These are phyloP conservation scores for Chromobotia macracanthus DNA, from an alignment of 2,797 vertebrate genomes.

Conservation along the genomic window DNA sequence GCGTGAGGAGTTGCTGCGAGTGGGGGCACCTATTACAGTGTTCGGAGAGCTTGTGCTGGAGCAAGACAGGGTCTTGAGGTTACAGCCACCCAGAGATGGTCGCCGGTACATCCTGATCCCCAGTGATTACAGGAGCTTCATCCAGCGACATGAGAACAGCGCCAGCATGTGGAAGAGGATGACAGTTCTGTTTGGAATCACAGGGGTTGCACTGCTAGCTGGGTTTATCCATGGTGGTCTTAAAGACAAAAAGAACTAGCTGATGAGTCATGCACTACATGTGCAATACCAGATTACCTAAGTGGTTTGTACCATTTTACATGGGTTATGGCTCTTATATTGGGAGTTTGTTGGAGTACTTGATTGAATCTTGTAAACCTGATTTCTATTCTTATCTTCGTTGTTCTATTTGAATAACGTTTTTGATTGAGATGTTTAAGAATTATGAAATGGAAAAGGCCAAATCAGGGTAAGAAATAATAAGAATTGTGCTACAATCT, in stretches of 20 bases:
- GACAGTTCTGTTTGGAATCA: slow-evolving; percentile 64
- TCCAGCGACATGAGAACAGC: slow-evolving; percentile 70
- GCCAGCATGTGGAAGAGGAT: slow-evolving; percentile 73
- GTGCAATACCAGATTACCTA: background rate
- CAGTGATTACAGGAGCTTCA: slow-evolving; percentile 70
- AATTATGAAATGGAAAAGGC: background rate
- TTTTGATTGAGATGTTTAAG: background rate
- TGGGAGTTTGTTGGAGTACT: background rate
- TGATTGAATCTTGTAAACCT: background rate
- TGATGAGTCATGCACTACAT: background rate
- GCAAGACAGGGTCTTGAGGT: slow-evolving; percentile 65
- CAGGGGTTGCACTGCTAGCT: slow-evolving; percentile 66
- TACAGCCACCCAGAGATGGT: slow-evolving; percentile 72
- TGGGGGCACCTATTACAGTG: slow-evolving; percentile 71
- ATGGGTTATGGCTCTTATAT: background rate
- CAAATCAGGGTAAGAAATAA: background rate
- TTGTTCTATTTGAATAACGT: too few relatives aligned
- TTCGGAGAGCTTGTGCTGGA: slow-evolving; percentile 80
- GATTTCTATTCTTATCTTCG: background rate
- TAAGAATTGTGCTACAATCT: background rate
- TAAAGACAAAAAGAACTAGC: slow-evolving; percentile 39
- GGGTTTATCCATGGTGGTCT: slow-evolving; percentile 50
- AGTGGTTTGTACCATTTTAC: background rate
- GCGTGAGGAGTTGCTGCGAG: slow-evolving; percentile 73
- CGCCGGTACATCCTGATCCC: slow-evolving; percentile 70